Base-by-base conservation (phyloP, 2,888 invertebrate genomes). In the Erebia palarica region DNA sequence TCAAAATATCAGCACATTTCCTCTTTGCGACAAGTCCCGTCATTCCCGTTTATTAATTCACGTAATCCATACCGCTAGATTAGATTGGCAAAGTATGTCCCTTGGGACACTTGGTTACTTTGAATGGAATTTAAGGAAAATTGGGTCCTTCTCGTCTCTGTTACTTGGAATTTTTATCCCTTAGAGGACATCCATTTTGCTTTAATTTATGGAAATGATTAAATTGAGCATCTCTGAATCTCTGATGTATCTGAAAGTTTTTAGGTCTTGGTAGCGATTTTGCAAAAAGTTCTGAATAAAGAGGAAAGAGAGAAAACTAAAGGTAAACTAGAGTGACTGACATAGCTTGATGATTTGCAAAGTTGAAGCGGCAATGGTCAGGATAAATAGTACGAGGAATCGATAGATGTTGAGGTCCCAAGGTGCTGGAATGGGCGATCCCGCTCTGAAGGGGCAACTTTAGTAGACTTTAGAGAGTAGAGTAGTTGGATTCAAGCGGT, bases 51-150 rank as follows among this genome's bases (percentile, higher is more conserved):
- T 72, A 74, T 72, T 73, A 76, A 74, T 76, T 72, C 70, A 66
- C 65, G 69, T 71, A 75, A 74, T 70, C 75, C 72, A 74, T 74
- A 67, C 60, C 68, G 71, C 72, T 67, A 70, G 75, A 76, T 74
- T 75, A 73, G 73, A 73, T 70, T 71, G 77, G 73, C 73, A 78
- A 73, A 73, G 69, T 72, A 76, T 76, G 77, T 75, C 76, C 74
- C 76, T 14, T 18, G 74, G 60, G 77, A 70, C 68, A 75, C 74
- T 74, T 72, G 67, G 71, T 66, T 70, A 67, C 74, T 75, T 74
- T 75, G 73, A 75, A 76, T 76, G 75, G 69, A 68, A 73, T 71
- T 76, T 70, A 55, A 69, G 68, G 75, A 69, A 75, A 75, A 73
- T 73, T 68, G 70, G 69, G 67, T 53, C 42, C 69, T 71, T 73